These are phyloP conservation scores for Falco biarmicus DNA, from an alignment of 2,797 vertebrate genomes.

Conservation along the genomic window DNA sequence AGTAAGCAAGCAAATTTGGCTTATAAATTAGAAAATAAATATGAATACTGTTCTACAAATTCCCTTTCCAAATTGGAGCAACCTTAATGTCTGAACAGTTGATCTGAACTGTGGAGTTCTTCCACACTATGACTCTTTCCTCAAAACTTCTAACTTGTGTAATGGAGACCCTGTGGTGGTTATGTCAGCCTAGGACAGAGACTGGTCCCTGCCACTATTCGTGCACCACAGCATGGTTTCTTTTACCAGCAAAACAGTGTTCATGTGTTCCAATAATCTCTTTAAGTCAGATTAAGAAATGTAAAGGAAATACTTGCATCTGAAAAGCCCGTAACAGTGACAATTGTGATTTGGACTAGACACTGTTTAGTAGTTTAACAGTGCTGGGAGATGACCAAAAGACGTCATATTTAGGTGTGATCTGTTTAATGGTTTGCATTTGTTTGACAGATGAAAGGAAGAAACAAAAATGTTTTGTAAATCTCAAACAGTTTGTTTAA, in stretches of 20 bases:
- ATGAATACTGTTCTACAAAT: neutral
- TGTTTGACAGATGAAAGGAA: conserved; percentile 14
- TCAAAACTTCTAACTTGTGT: neutral
- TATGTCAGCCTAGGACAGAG: neutral
- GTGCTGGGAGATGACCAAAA: neutral
- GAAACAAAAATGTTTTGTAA: neutral
- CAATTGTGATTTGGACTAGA: neutral
- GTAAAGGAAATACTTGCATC: neutral
- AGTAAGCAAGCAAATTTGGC: neutral
- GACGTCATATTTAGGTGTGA: neutral
- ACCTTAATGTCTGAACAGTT: neutral
- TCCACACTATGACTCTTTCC: neutral
- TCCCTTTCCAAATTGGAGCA: neutral
- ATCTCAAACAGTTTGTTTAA: neutral
- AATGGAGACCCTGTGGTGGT: neutral
- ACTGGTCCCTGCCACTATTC: neutral
- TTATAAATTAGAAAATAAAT: neutral
- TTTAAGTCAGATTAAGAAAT: neutral
- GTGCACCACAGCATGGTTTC: neutral
- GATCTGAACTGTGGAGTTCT: neutral
- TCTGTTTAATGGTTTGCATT: neutral
- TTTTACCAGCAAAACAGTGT: neutral
- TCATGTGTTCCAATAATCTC: neutral
- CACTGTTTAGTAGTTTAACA: neutral
- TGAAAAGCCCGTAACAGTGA: neutral